Evolutionary conservation across 2,888 invertebrate species (phyloP).

Genomic region (Caenorhabditis sp.): DNA sequence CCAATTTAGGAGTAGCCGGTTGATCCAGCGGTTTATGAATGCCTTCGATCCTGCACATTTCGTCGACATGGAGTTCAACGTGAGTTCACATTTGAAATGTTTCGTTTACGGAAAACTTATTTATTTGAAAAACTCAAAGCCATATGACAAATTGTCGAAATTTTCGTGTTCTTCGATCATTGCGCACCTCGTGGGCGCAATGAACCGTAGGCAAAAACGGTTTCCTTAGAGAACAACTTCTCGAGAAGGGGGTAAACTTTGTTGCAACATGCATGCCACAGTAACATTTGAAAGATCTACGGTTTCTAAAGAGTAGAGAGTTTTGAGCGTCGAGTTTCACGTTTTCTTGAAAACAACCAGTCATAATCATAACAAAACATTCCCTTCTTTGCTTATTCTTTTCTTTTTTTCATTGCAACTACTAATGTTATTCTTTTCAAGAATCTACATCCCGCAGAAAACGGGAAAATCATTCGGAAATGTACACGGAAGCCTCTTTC

Average conservation of each 20-base stretch:
- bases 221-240: slow-evolving; percentile 10
- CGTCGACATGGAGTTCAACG: slow-evolving; percentile 50
- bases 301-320: too few relatives aligned
- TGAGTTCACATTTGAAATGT: slow-evolving; percentile 18
- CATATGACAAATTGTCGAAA: slow-evolving; percentile 11
- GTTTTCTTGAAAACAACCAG: too few relatives aligned
- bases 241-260: slow-evolving; percentile 2
- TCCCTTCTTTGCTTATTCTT: background rate
- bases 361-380: background rate
- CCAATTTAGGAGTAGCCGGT: slow-evolving; percentile 5
- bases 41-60: slow-evolving; percentile 46
- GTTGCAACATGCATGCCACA: too few relatives aligned
- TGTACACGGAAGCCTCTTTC: background rate
- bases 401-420: background rate
- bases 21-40: slow-evolving; percentile 35
- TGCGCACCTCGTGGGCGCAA: slow-evolving; percentile 16
- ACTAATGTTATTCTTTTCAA: background rate
- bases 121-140: slow-evolving; percentile 29
- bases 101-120: slow-evolving; percentile 1
- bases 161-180: slow-evolving; percentile 28
- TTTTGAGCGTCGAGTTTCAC: too few relatives aligned
- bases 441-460: too few relatives aligned
- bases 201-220: slow-evolving; percentile 42
- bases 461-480: background rate
- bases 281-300: too few relatives aligned